Conservation (phyloP, 2,888 invertebrate species). For the Macrophya annulata region DNA sequence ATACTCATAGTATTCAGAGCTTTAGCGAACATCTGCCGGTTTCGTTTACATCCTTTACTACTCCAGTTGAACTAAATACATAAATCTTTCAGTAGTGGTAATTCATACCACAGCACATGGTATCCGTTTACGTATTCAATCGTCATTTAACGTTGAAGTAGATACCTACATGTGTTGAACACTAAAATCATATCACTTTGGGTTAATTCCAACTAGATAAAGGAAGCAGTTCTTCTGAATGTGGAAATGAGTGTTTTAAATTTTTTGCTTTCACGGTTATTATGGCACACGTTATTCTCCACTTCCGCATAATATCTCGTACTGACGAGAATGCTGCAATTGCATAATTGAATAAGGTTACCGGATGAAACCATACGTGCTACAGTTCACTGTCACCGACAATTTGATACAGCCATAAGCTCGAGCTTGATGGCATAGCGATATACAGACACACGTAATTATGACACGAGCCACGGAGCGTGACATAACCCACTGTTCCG, state of each 20-base stretch:
- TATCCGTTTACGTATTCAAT: constrained; percentile 1
- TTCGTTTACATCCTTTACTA: constrained; percentile 4
- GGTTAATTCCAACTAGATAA: neutral
- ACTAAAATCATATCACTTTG: neutral
- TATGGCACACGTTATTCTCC: neutral
- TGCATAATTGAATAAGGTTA: constrained; percentile 33
- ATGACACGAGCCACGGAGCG: constrained; percentile 46
- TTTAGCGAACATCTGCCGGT: constrained; percentile 2
- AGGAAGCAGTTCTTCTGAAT: neutral
- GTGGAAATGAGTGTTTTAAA: neutral
- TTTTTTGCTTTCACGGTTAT: neutral
- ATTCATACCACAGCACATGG: neutral
- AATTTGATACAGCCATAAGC: constrained; percentile 12
- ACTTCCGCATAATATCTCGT: constrained; percentile 8
- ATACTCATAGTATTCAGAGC: neutral
- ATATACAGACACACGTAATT: constrained; percentile 22
- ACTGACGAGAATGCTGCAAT: neutral
- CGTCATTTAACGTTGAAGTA: neutral
- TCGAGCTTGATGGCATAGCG: neutral
- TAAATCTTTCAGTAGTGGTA: neutral
- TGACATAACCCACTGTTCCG: constrained; percentile 46
- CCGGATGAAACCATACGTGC: constrained; percentile 21
- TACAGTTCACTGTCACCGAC: constrained; percentile 13
- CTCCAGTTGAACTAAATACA: neutral
- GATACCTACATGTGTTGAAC: neutral